Evolutionary conservation across 2,797 vertebrate genomes (phyloP), one percentile per base, ranked within the genome.

Genomic region (Sandelia bainsii): DNA sequence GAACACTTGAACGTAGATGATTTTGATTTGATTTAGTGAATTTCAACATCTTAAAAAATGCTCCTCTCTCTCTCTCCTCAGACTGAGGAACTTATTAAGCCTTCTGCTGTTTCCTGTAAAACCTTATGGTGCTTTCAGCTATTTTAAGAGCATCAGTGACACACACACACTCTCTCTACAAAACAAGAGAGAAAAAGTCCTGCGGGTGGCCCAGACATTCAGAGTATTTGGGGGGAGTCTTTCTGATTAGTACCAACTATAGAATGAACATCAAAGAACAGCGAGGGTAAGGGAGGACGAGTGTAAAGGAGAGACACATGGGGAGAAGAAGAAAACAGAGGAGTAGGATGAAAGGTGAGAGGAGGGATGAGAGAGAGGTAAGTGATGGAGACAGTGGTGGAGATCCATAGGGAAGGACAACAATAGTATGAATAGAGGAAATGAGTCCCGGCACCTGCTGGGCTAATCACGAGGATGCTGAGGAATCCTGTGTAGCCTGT

Each of bases 371-470:
- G 9, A 46, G 57, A 53, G 63, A 34, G 64, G 22, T 12, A 25
- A 65, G 49, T 19, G 53, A 73, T 34, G 51, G 16, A 48, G 37
- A n/a, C 34, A 44, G 23, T 32, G 56, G 4, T 67, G 57, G 62
- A 78, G 57, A 67, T 45, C 75, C 78, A 57, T 44, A 20, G 59
- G 65, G 76, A 83, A 54, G 63, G 10, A 60, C 57, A 23, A 79
- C 69, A 83, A 80, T 53, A 72, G 74, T 52, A 37, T 79, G 64
- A 79, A 71, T 78, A 69, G 71, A 81, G 68, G 80, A 87, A 85
- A 88, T 84, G 53, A 84, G 79, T 71, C 32, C 56, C 19, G 71
- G 13, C 62, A 59, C 63, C 67, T 62, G 67, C 74, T 70, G 71
- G n/a, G 79, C 22, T 69, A 75, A 81, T 82, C 72, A 80, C 71